Conservation (phyloP, 2,888 invertebrate genomes). For the Drosophila yooni region DNA sequence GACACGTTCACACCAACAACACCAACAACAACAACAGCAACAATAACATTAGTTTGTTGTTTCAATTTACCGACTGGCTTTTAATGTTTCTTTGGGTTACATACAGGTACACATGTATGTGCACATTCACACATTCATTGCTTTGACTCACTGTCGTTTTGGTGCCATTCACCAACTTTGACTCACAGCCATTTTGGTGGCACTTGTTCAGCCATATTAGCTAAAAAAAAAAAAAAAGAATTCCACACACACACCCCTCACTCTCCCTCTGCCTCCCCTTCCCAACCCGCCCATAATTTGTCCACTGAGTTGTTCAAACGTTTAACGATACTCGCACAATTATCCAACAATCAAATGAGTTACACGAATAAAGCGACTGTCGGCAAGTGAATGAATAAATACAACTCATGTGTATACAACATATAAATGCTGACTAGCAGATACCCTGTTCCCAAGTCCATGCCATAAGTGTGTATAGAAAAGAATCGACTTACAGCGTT, state of each 20-base stretch:
- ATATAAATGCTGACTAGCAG: background rate
- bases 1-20: conserved; percentile 49
- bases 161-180: conserved; percentile 11
- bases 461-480: background rate
- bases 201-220: conserved; percentile 4
- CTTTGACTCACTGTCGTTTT: background rate
- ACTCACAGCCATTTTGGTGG: conserved; percentile 13
- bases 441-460: background rate
- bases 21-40: conserved; percentile 20
- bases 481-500: background rate
- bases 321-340: conserved; percentile 8
- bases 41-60: conserved; percentile 44
- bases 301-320: background rate
- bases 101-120: background rate
- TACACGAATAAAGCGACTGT: background rate
- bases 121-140: background rate
- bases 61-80: conserved; percentile 44
- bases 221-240: background rate
- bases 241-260: background rate
- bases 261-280: fast-evolving
- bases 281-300: background rate
- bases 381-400: background rate
- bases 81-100: conserved; percentile 9
- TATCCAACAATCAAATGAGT: conserved; percentile 5
- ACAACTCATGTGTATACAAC: background rate